These are phyloP conservation scores for Catamblyrhynchus diadema DNA, from an alignment of 2,797 vertebrate species.

Conservation along the genomic window DNA sequence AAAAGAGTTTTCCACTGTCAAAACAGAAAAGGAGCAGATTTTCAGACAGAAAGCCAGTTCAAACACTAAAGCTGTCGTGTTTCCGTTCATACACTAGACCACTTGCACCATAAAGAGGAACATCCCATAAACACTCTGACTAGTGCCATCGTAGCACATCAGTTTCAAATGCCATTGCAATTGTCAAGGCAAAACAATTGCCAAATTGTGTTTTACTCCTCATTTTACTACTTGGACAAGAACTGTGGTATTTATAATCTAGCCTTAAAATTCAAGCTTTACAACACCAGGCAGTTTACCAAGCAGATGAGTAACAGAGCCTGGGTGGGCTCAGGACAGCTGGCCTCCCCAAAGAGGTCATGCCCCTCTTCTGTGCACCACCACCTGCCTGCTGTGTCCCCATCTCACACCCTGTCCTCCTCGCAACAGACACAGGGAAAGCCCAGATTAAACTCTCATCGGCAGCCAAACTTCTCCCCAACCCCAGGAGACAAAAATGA, in stretches of 20 bases:
- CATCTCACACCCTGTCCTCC: not conserved
- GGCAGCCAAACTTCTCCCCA: not conserved
- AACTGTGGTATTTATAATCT: not conserved
- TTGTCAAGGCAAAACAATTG: slow-evolving; percentile 6
- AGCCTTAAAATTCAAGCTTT: not conserved
- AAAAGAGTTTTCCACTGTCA: not conserved
- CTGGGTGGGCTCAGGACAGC: not conserved
- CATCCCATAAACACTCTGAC: not conserved
- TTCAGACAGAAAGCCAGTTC: not conserved
- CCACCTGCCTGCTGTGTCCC: not conserved
- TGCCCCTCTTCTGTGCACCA: not conserved
- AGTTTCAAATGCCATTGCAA: not conserved
- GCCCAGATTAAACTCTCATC: not conserved
- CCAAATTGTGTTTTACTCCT: not conserved
- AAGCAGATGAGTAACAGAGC: not conserved
- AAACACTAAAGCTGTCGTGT: not conserved
- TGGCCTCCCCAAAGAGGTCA: not conserved
- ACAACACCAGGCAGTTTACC: not conserved
- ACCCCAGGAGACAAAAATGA: not conserved
- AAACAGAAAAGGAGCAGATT: slow-evolving; percentile 5
- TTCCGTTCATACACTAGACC: not conserved
- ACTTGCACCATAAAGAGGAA: not conserved
- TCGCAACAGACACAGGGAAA: not conserved
- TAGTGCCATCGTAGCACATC: not conserved
- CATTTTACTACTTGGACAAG: slow-evolving; percentile 13